Evolutionary conservation across 2,797 vertebrate genomes (phyloP).

Genomic region (Brotula barbata): DNA sequence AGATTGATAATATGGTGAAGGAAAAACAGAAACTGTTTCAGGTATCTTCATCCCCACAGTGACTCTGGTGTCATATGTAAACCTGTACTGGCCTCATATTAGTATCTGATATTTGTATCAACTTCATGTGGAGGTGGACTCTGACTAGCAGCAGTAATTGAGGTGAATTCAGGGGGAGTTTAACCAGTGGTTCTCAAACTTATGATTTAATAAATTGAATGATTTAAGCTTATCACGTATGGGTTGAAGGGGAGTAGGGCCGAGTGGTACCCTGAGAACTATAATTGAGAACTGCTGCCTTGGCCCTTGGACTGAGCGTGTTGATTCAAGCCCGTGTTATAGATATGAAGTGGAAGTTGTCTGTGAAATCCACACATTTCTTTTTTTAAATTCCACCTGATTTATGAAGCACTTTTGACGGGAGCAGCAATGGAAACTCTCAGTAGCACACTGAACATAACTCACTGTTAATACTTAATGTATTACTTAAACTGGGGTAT

Average conservation of each 20-base stretch:
- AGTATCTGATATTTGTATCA: background rate
- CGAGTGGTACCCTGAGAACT: too few relatives aligned
- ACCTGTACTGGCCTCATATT: background rate
- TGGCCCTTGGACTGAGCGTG: too few relatives aligned
- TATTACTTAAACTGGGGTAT: too few relatives aligned
- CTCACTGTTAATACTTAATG: too few relatives aligned
- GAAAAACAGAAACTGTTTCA: slow-evolving; percentile 86
- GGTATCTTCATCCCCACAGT: slow-evolving; percentile 59
- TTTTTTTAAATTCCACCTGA: background rate
- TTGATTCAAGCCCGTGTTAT: background rate
- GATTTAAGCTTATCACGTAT: too few relatives aligned
- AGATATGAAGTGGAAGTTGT: background rate
- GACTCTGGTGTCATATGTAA: background rate
- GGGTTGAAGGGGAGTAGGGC: too few relatives aligned
- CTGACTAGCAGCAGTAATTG: background rate
- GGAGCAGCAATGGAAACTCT: background rate
- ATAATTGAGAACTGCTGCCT: too few relatives aligned
- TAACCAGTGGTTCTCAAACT: too few relatives aligned
- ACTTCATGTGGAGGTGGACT: background rate
- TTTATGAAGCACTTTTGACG: background rate
- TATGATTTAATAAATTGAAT: too few relatives aligned
- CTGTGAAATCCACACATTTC: too few relatives aligned
- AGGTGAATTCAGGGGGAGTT: too few relatives aligned
- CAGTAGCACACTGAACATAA: background rate
- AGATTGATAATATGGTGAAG: slow-evolving; percentile 77